Conservation (phyloP, 1,140 invertebrate species). For the Scaptodrosophila lebanonensis region DNA sequence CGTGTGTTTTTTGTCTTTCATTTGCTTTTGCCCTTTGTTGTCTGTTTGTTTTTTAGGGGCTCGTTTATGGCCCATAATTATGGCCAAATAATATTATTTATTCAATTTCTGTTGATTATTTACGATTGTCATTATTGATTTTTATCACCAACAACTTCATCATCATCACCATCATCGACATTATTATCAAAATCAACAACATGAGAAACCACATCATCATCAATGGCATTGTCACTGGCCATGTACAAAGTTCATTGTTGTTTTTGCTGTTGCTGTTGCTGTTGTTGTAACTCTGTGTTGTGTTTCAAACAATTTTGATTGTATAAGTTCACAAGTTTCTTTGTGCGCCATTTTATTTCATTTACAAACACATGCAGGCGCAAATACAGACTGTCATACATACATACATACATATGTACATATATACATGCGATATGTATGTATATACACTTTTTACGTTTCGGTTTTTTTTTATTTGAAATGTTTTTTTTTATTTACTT, state of each 20-base stretch:
- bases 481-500: constrained; percentile 64
- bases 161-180: constrained; percentile 31
- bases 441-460: constrained; percentile 37
- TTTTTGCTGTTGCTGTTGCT: constrained; percentile 31
- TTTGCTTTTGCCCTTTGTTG: too few relatives aligned
- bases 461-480: constrained; percentile 45
- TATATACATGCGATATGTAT: constrained; percentile 5
- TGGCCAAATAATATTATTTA: too few relatives aligned
- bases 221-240: constrained; percentile 42
- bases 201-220: not conserved
- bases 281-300: constrained; percentile 14
- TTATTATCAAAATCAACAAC: constrained; percentile 20
- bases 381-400: constrained; percentile 5
- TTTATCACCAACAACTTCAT: constrained; percentile 15
- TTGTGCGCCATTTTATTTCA: constrained; percentile 66
- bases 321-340: constrained; percentile 71
- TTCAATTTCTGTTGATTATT: constrained; percentile 11
- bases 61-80: too few relatives aligned
- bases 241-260: constrained; percentile 65
- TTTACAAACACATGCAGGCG: constrained; percentile 36
- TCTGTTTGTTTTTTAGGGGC: too few relatives aligned
- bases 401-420: constrained; percentile 6
- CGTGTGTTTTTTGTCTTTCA: constrained; percentile 14
- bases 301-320: constrained; percentile 48
- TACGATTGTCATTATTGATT: constrained; percentile 23